These are phyloP conservation scores for Hydrochoerus hydrochaeris DNA, from an alignment of 2,113 vertebrate genomes.

Conservation along the genomic window DNA sequence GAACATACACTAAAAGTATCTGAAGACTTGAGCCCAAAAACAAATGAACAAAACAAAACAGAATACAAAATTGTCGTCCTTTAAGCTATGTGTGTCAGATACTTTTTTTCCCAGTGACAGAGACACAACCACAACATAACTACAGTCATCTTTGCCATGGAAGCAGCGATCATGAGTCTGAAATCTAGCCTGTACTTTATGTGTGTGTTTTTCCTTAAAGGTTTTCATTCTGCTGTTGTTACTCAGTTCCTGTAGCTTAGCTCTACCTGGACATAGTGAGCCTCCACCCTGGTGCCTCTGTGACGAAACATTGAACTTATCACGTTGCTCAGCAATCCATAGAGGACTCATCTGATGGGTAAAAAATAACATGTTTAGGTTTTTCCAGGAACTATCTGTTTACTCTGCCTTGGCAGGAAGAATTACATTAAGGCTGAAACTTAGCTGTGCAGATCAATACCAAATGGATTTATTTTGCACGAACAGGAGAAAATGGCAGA, in stretches of 20 bases:
- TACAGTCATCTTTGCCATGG: neutral
- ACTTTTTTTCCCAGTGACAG: neutral
- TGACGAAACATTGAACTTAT: slow-evolving; percentile 66
- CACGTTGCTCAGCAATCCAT: slow-evolving; percentile 61
- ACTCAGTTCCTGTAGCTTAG: neutral
- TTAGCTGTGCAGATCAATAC: slow-evolving; percentile 74
- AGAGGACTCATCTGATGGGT: slow-evolving; percentile 63
- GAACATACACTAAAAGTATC: neutral
- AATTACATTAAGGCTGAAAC: slow-evolving; percentile 70
- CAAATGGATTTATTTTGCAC: slow-evolving; percentile 78
- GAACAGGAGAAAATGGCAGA: slow-evolving; percentile 67
- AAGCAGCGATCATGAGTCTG: neutral
- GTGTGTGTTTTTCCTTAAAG: neutral
- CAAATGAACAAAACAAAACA: neutral
- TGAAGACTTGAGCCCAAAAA: neutral
- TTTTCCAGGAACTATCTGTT: slow-evolving; percentile 70
- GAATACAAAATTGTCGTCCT: neutral
- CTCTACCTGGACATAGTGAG: neutral
- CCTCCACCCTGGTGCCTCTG: neutral
- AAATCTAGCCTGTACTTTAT: neutral
- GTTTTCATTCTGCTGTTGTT: slow-evolving; percentile 17
- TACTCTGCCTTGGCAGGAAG: slow-evolving; percentile 58
- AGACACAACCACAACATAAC: neutral
- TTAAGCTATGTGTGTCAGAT: neutral
- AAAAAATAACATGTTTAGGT: slow-evolving; percentile 72